Base-by-base conservation (phyloP, 2,888 invertebrate species). In the Melipona bicolor region DNA sequence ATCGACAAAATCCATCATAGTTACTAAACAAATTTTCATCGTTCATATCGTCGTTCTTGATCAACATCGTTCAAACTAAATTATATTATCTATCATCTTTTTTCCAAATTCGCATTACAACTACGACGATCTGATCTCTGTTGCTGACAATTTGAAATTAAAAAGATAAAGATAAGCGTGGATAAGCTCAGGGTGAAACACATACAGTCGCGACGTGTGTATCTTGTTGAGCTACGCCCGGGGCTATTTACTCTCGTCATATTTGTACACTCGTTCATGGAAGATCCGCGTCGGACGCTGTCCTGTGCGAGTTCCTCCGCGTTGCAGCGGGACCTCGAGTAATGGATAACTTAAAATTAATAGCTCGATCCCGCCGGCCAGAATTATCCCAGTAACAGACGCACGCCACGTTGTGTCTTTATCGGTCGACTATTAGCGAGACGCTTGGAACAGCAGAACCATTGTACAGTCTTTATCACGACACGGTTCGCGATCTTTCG, bases 271-370 rank as follows among this genome's bases (percentile, higher is more conserved):
- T 27, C 24, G 27, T 61, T 27, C 61, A 24, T 11, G 19, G 19
- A 61, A 61, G 17, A 61, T 61, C 24, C 61, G 17, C 24, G 17
- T 2, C 61, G 61, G 9, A 9, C 17, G 9, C 61, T 61, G 24
- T 24, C 6, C 24, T 61, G 5, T n/a, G 56, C 56, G 56, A 59
- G 9, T 61, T 61, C 19, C 32, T 32, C 11, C 2, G 61, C 27
- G 61, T 21, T 32, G n/a, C 56, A 15, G 15, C 24, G 27, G 9
- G 17, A 27, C 0, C 13, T 32, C 4, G 32, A 4, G 32, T 69
- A 68, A 69, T 43, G 69, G 69, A 56, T 77, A 71, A 59, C 24
- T 19, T 27, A 49, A 65, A 76, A 76, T 78, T 76, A 76, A 76
- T 54, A n/a, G 9, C 64, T 50, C 56, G 56, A 78, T 65, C 65